Percentiles rank a stretch among this genome's conserved stretches.
phyloP scores from a whole-genome alignment of 2,113 vertebrate species.

The Tragelaphus scriptus region DNA sequence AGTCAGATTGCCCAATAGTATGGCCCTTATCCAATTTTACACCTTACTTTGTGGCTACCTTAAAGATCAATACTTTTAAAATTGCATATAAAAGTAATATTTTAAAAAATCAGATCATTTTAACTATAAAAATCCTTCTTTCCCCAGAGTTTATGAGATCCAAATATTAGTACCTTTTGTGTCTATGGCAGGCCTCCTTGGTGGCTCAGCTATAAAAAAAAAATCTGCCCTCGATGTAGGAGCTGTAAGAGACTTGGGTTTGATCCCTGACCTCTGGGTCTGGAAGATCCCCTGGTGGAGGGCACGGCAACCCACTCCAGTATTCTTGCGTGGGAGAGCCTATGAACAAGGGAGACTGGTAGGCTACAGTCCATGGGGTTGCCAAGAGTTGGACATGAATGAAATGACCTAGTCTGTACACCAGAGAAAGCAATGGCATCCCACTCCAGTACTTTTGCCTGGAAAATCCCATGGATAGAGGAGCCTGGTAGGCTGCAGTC shows the following conservation, averaged over 20 bases:
- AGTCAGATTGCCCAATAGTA: neutral
- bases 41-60: neutral
- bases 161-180: neutral
- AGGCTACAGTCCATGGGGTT: neutral
- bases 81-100: neutral
- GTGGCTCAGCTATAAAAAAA: neutral
- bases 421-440: no score
- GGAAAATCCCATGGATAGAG: no score
- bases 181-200: neutral
- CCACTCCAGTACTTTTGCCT: no score
- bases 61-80: neutral
- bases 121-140: neutral
- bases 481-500: no score
- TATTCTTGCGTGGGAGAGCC: neutral
- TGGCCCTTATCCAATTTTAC: neutral
- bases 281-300: neutral
- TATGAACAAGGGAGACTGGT: neutral
- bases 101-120: neutral
- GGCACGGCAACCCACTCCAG: neutral
- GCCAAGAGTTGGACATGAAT: neutral
- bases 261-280: neutral
- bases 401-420: neutral
- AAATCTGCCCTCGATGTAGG: fast-evolving
- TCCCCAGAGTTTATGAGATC: neutral
- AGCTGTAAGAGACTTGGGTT: neutral